Evolutionary conservation across 2,888 invertebrate genomes (phyloP), one percentile per base, ranked within the genome.

Genomic region (Hydriomena furcata): DNA sequence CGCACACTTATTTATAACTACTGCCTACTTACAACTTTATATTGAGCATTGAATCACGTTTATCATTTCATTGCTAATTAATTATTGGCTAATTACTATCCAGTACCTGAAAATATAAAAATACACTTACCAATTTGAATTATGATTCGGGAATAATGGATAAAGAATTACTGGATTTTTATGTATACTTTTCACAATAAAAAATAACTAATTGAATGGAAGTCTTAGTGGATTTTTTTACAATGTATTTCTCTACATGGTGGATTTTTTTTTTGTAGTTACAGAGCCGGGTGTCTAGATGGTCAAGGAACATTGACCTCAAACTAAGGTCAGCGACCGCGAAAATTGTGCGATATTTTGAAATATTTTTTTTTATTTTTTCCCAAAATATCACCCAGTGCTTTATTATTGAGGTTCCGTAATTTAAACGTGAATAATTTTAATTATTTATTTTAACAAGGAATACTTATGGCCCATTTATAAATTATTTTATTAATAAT

Each of bases 11-110:
- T 25, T 7, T 11, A 49, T 31, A 43, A 24, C 32, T 51, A 50
- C 24, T 30, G 11, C 46, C 44, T 48, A 52, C 43, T 52, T 48
- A 52, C 24, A 13, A 44, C 17, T 23, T 48, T 49, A 27, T 38
- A 52, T 51, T 54, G 78, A 80, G 77, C 80, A 79, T 72, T 72
- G 69, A 65, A 65, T 68, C 67, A 48, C 44, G 41, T 63, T 68
- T 65, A 63, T 62, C 41, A 37, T 23, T 31, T 36, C 51, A 58
- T 60, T 35, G 44, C 40, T 47, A 48, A 23, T 17, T 17, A 4
- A 4, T 17, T 17, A 17, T 17, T 17, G 17, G 4, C n/a, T n/a
- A n/a, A n/a, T n/a, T 17, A 5, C 13, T 21, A 37, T 37, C 35
- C 40, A 37, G 47, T 48, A 55, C 58, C 58, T 58, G 58, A 45